phyloP scores from a whole-genome alignment of 2,888 invertebrate species.

The Rhaphigaster nebulosa region DNA sequence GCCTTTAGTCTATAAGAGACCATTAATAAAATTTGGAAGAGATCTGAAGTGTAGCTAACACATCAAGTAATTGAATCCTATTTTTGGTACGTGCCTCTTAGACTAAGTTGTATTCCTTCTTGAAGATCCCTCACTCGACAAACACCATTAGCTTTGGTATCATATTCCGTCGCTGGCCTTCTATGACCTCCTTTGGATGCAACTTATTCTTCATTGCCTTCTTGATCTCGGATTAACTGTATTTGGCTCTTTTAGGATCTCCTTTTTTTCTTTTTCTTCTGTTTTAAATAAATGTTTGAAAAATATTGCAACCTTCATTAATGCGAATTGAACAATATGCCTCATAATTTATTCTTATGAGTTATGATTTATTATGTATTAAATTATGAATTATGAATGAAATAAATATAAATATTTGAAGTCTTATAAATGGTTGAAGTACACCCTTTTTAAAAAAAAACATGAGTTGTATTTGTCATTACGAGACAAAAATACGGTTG shows the following conservation, averaged over 20 bases:
- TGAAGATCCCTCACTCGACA: background rate
- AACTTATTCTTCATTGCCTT: background rate
- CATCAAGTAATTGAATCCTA: conserved; percentile 22
- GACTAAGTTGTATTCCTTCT: background rate
- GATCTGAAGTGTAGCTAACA: background rate
- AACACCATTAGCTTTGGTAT: conserved; percentile 30
- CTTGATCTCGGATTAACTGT: background rate
- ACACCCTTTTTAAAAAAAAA: too few species aligned
- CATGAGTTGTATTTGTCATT: too few species aligned
- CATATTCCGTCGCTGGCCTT: background rate
- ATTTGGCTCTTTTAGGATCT: background rate
- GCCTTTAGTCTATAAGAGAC: background rate
- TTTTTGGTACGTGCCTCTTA: background rate
- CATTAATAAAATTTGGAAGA: conserved; percentile 15
- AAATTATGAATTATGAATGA: background rate
- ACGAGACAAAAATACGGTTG: too few species aligned
- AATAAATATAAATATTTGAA: background rate
- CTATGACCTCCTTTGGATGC: conserved; percentile 19
- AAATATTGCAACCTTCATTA: background rate
- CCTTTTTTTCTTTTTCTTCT: background rate
- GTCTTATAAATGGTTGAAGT: background rate
- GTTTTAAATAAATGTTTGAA: background rate
- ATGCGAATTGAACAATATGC: background rate
- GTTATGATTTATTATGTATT: too few species aligned
- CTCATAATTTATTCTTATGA: background rate